Base-by-base conservation (phyloP, 1,140 invertebrate genomes). In the Stegodyphus dumicola region DNA sequence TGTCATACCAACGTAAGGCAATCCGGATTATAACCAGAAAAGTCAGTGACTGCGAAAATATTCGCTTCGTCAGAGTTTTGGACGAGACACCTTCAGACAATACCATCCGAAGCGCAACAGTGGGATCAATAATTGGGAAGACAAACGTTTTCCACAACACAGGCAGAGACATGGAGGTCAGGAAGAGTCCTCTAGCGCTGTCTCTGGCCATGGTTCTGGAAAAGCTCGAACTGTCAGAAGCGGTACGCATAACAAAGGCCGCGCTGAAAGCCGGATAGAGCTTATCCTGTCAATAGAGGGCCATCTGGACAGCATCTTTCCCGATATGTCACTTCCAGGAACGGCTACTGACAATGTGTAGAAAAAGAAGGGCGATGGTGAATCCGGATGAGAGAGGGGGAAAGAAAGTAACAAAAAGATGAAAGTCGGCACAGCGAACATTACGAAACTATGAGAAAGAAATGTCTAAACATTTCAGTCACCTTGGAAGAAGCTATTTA, bases 281-380 rank as follows among this genome's bases (percentile, higher is more conserved):
- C 78, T 81, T 81, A 81, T 81, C 78, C 56, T 75, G 80, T 83
- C 80, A 83, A 66, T 83, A 75, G 60, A 83, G 17, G 13, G 71
- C 53, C 80, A 83, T 83, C 70, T 83, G 80, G 80, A 83, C 80
- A 83, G 80, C 60, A 75, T 83, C 67, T 81, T 65, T 64, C 53
- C 77, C 49, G 69, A 66, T 54, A 67, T 75, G 80, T 83, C 80
- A 83, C 80, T 67, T 66, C 53, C 70, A 83, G 80, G 49, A 54
- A 48, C 9, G 18, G 17, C 15, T 52, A 54, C 64, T 51, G 60
- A 67, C 80, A 75, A 66, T 7, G 51, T 17, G 71, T 33, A 33
- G 33, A 33, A 33, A 33, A 33, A 33, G n/a, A 17, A 67, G 5
- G 66, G 33, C 7, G 9, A 67, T 6, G 15, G n/a, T 6, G 33